A percentile compares a stretch with the other conserved stretches of the same genome.
phyloP scores from a whole-genome alignment of 2,888 invertebrate species.

The Argyresthia goedartella region DNA sequence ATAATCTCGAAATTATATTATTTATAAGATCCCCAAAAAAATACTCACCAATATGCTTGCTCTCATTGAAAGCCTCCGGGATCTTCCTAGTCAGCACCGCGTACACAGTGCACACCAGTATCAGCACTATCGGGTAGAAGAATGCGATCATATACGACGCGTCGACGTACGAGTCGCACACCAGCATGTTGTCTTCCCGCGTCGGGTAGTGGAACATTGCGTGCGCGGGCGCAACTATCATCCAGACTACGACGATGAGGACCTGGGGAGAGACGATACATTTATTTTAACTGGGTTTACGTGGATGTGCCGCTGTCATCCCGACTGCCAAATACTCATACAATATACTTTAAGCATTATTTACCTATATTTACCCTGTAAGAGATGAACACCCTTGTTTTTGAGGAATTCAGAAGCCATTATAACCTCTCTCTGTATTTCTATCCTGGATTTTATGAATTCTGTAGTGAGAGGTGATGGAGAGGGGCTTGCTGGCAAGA shows the following conservation, averaged over 20 bases:
- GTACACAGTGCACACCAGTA: conserved; percentile 94
- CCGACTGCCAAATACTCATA: no score
- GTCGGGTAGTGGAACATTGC: conserved; percentile 94
- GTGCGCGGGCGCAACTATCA: conserved; percentile 89
- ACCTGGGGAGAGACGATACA: conserved; percentile 65
- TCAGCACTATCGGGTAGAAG: conserved; percentile 91
- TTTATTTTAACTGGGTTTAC: neutral
- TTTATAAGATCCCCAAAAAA: neutral
- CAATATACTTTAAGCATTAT: no score
- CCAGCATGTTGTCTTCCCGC: conserved; percentile 91
- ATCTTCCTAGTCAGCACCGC: conserved; percentile 96
- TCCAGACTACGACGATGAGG: conserved; percentile 92
- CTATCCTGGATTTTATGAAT: no score
- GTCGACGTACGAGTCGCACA: conserved; percentile 92
- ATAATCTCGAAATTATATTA: neutral
- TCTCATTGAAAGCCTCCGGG: conserved; percentile 98
- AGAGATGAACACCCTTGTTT: no score
- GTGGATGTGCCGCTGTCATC: no score
- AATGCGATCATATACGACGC: conserved; percentile 96
- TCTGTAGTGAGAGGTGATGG: no score
- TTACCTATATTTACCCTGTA: no score
- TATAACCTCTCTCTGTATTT: no score
- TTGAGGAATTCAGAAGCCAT: no score
- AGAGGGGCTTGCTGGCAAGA: no score
- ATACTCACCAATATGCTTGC: conserved; percentile 91